Evolutionary conservation across 2,113 vertebrate genomes (phyloP).

Genomic region (Phrynocephalus versicolor): DNA sequence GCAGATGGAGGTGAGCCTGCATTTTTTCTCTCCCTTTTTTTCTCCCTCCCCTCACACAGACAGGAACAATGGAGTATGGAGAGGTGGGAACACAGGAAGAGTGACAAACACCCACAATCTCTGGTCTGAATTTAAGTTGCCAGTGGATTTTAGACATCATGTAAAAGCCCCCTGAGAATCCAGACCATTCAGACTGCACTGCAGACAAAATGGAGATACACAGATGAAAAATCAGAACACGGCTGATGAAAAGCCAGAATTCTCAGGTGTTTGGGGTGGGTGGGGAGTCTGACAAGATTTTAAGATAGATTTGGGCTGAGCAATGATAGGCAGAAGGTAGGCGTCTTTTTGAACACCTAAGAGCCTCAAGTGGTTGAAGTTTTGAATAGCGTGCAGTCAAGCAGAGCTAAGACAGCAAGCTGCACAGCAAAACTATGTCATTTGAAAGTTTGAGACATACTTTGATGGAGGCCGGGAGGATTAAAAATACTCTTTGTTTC

Average conservation of each 20-base stretch:
- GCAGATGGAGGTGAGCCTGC: too few species aligned
- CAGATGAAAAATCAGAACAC: background rate
- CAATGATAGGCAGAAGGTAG: constrained; percentile 2
- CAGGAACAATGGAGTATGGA: too few species aligned
- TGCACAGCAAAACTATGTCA: background rate
- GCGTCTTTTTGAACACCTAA: background rate
- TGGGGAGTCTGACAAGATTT: background rate
- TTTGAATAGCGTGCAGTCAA: constrained; percentile 8
- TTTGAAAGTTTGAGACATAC: background rate
- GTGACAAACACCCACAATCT: too few species aligned
- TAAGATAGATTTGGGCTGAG: constrained; percentile 9
- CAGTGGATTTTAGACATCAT: too few species aligned
- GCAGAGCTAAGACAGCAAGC: constrained; percentile 8
- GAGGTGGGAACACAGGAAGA: too few species aligned
- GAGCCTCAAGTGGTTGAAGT: background rate
- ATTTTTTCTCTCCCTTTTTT: too few species aligned
- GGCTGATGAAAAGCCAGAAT: background rate
- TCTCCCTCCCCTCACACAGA: too few species aligned
- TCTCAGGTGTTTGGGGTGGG: background rate
- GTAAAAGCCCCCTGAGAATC: too few species aligned
- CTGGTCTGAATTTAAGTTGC: too few species aligned
- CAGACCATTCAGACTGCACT: too few species aligned
- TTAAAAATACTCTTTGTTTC: background rate
- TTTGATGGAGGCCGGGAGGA: background rate
- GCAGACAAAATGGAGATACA: background rate